Evolutionary conservation across 2,888 invertebrate species (phyloP), one percentile per base, ranked within the genome.

Genomic region (Cephus pygmeus): DNA sequence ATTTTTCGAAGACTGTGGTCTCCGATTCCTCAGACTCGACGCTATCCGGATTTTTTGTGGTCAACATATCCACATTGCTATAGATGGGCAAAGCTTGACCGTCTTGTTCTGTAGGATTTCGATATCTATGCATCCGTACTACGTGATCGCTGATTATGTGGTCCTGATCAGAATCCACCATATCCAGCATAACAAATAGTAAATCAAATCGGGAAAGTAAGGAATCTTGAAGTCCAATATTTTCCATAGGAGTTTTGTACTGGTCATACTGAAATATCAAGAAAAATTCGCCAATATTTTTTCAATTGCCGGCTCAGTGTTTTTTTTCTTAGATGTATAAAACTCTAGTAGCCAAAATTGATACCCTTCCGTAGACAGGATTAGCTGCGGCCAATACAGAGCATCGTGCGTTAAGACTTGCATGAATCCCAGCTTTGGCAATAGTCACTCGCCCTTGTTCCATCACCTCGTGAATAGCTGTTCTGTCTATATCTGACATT

Each of bases 381-480:
- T 99, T 99, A 74, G 99, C 99, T n/a, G 99, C 99, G 3, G 99
- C 99, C 73, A 99, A 92, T 9, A 99, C 99, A 0, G 98, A 97
- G 92, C 99, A 99, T 36, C 99, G 94, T 1, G 99, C 99, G 92
- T 99, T 99, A 81, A 99, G 94, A 77, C 98, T 96, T 4, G 99
- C 98, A 91, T 99, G 99, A 81, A 99, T 99, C 11, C 99, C 99
- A 34, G 99, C 99, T 93, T 99, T 99, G 31, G 99, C 97, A 87
- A 99, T 99, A 12, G 99, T 99, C 4, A 99, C 97, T 84, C 96
- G 93, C 9, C 99, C 99, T 92, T 99, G 99, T 93, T 99, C 99
- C 99, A 99, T 98, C 9, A 99, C 99, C 93, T 99, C 99, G 92
- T 99, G 99, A 84, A 99, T 99, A 69, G 99, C 99, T 0, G 99